These are phyloP conservation scores for Nothocercus nigrocapillus DNA, from an alignment of 2,113 vertebrate genomes.

Conservation along the genomic window DNA sequence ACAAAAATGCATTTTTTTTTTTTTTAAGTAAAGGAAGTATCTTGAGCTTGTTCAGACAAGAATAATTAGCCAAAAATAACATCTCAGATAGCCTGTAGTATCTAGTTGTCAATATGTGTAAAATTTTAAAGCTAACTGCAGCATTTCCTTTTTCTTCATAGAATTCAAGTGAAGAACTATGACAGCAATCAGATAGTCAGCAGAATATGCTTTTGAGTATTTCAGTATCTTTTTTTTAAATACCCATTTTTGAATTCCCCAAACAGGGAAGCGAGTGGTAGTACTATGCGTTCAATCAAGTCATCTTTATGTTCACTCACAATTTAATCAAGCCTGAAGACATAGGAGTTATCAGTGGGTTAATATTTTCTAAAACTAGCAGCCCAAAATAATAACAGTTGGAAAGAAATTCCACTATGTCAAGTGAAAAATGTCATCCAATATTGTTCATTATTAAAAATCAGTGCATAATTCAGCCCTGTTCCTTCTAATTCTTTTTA, in stretches of 20 bases:
- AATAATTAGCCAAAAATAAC: neutral
- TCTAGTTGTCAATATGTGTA: neutral
- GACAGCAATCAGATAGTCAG: neutral
- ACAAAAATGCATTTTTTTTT: neutral
- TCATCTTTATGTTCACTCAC: neutral
- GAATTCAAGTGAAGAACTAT: neutral
- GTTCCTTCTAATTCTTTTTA: neutral
- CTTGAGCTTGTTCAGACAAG: neutral
- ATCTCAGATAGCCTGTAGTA: neutral
- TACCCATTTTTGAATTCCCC: neutral
- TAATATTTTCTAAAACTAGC: neutral
- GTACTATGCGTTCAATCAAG: neutral
- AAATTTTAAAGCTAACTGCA: neutral
- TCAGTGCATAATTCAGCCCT: conserved; percentile 45
- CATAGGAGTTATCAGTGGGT: neutral
- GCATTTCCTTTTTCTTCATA: neutral
- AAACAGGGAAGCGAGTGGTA: neutral
- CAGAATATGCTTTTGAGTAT: neutral
- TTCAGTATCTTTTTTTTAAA: neutral
- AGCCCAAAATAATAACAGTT: conserved; percentile 30
- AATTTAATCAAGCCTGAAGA: neutral
- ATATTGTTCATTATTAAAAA: conserved; percentile 30
- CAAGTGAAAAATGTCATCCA: conserved; percentile 32
- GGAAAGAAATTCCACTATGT: conserved; percentile 11
- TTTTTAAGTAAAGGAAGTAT: neutral